Base-by-base conservation (phyloP, 2,113 vertebrate genomes). In the Eurystomus gularis region DNA sequence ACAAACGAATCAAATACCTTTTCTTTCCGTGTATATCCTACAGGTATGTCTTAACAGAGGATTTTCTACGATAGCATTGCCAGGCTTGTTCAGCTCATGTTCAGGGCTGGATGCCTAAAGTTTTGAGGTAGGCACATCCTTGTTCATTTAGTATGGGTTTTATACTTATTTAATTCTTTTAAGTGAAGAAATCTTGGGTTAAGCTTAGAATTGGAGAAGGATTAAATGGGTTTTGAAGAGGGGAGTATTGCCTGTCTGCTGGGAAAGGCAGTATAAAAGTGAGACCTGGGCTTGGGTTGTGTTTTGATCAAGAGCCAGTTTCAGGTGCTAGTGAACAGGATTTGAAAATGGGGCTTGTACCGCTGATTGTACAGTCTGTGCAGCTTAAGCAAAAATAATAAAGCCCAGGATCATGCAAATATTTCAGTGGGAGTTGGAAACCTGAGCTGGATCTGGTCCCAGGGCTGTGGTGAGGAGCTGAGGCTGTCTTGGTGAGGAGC, bases 301-400 rank as follows among this genome's bases (percentile, higher is more conserved):
- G 72, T 75, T 93, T 79, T 93, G 82, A 65, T 81, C 3, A 0
- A 51, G 72, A 57, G 90, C 46, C 86, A 91, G 42, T 62, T 96
- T 92, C 83, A 90, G 76, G 94, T 93, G 82, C 51, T 86, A 48
- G 51, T 86, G 90, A 88, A 60, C 16, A n/a, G 86, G 54, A 35
- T 84, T 79, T 82, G 86, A n/a, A 75, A 76, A 42, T 65, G 61
- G 55, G 73, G 24, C 72, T 68, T 76, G 48, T 19, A 3, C 28
- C 29, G 65, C 93, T 89, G 93, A 76, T 87, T 75, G 81, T 14
- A 31, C 23, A 71, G 73, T 25, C 72, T 78, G 46, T 78, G 61
- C 51, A 75, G 69, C 42, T 69, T n/a, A 11, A 82, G 69, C 64
- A 89, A 3, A 40, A 94, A 82, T 44, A 96, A 83, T 33, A 89